A percentile compares a stretch with the other conserved stretches of the same genome.
These are phyloP conservation scores for Odontocerum albicorne DNA, from an alignment of 2,888 invertebrate species.

Conservation along the genomic window DNA sequence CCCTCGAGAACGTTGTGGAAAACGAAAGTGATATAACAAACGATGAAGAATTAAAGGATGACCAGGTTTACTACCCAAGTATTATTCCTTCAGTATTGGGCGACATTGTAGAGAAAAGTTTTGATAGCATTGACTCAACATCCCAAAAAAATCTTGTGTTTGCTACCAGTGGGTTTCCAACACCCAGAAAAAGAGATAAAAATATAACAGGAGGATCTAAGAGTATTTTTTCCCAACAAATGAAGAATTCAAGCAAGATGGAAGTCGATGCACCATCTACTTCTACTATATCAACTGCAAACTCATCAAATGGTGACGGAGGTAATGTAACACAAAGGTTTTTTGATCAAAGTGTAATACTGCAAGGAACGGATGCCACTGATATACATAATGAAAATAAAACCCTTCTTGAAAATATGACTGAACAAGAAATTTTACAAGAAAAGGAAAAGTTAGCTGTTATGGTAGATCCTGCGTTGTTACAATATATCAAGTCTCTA, in stretches of 20 bases:
- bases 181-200: slow-evolving; percentile 35
- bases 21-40: slow-evolving; percentile 50
- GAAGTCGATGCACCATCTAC: slow-evolving; percentile 42
- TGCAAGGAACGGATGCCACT: slow-evolving; percentile 53
- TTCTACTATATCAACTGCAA: neutral
- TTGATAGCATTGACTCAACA: slow-evolving; percentile 6
- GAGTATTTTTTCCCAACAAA: slow-evolving; percentile 57
- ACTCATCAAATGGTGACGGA: neutral
- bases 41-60: slow-evolving; percentile 47
- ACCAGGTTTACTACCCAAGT: slow-evolving; percentile 53
- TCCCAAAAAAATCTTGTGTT: neutral
- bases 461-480: slow-evolving; percentile 64
- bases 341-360: slow-evolving; percentile 50
- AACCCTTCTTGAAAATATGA: slow-evolving; percentile 66
- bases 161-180: slow-evolving; percentile 12
- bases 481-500: slow-evolving; percentile 64
- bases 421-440: slow-evolving; percentile 70
- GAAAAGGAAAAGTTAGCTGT: slow-evolving; percentile 70
- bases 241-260: slow-evolving; percentile 44
- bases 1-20: slow-evolving; percentile 18
- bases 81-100: slow-evolving; percentile 53
- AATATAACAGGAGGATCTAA: slow-evolving; percentile 42
- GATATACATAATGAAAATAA: slow-evolving; percentile 77
- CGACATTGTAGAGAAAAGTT: slow-evolving; percentile 59
- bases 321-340: neutral